These are phyloP conservation scores for Drosophila truncata DNA, from an alignment of 1,140 invertebrate genomes.

Conservation along the genomic window DNA sequence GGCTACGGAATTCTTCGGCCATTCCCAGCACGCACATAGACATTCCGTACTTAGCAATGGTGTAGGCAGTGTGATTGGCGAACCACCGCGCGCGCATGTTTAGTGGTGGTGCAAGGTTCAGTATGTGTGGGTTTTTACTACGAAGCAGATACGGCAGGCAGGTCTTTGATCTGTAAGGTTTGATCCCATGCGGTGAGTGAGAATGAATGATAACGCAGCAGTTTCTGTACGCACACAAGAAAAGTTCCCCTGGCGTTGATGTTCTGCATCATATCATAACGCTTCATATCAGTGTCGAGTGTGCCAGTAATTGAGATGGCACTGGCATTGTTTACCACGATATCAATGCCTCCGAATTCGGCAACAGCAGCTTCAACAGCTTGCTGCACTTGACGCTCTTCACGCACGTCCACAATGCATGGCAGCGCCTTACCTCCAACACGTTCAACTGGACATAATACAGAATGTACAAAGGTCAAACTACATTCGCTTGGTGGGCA, in stretches of 20 bases:
- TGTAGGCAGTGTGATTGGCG: constrained; percentile 96
- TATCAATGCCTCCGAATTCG: constrained; percentile 98
- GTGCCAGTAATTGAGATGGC: constrained; percentile 97
- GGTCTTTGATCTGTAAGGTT: constrained; percentile 96
- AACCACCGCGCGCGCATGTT: constrained; percentile 97
- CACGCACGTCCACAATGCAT: constrained; percentile 96
- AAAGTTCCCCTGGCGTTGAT: constrained; percentile 97
- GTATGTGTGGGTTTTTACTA: constrained; percentile 96
- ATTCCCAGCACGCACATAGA: constrained; percentile 99
- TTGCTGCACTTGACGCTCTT: constrained; percentile 92
- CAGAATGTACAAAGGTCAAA: constrained; percentile 23
- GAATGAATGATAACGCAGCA: neutral
- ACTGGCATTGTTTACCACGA: constrained; percentile 98
- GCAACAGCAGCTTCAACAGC: constrained; percentile 95
- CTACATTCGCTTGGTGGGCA: constrained; percentile 19
- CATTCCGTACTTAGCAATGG: constrained; percentile 99
- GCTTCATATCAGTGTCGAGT: constrained; percentile 96
- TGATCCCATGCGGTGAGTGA: constrained; percentile 1
- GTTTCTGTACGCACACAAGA: constrained; percentile 90
- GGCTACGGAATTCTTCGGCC: constrained; percentile 94
- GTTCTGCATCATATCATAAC: constrained; percentile 97
- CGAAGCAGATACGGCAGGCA: constrained; percentile 96
- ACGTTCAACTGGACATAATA: constrained; percentile 90
- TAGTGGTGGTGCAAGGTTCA: constrained; percentile 98
- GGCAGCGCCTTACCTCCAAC: constrained; percentile 96